Percentiles rank a stretch among this genome's conserved stretches.
Evolutionary conservation across 2,797 vertebrate species (phyloP).

Genomic region (Squalus acanthias): DNA sequence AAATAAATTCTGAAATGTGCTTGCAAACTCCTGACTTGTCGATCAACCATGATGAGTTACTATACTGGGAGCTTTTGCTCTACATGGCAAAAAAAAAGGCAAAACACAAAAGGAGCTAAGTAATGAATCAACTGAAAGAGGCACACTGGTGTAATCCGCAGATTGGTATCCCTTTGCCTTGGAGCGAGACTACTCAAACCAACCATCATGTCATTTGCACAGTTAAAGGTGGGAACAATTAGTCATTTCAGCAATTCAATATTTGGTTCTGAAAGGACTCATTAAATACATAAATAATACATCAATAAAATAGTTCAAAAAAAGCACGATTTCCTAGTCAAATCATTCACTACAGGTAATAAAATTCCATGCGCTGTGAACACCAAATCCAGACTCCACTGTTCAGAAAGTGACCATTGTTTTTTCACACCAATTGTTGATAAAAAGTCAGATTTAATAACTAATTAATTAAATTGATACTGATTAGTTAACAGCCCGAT

Average conservation of each 20-base stretch:
- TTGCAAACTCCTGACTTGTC: neutral
- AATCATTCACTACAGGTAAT: neutral
- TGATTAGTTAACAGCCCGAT: neutral
- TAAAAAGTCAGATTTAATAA: neutral
- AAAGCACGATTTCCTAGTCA: neutral
- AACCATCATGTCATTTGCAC: neutral
- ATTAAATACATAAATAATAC: neutral
- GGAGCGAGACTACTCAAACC: neutral
- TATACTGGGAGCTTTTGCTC: neutral
- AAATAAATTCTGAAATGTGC: neutral
- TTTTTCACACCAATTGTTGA: neutral
- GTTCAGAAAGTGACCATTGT: neutral
- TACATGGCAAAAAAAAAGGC: neutral
- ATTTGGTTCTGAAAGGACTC: too few relatives aligned
- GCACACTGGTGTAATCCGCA: neutral
- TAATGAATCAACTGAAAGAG: neutral
- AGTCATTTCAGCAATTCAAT: neutral
- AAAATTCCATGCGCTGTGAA: neutral
- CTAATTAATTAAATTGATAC: neutral
- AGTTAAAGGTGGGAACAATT: neutral
- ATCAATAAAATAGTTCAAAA: neutral
- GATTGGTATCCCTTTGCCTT: neutral
- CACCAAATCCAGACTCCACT: neutral
- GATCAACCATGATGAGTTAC: neutral
- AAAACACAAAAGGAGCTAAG: neutral